Evolutionary conservation across 2,113 vertebrate genomes (phyloP).

Genomic region (Anolis sagrei): DNA sequence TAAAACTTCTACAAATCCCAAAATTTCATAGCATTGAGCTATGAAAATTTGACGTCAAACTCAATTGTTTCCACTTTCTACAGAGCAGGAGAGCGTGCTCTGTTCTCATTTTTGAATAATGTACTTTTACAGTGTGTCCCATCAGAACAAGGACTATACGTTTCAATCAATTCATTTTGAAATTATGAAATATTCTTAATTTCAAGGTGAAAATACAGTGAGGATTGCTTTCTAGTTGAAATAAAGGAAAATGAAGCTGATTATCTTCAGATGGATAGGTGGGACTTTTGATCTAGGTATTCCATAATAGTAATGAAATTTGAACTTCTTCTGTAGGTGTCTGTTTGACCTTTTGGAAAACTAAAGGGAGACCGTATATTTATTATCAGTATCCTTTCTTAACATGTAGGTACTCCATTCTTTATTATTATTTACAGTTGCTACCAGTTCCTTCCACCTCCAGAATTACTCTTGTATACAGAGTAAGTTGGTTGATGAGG

Average conservation of each 20-base stretch:
- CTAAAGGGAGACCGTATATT: neutral
- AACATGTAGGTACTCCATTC: neutral
- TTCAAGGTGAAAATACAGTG: neutral
- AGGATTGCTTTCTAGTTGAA: neutral
- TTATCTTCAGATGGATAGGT: neutral
- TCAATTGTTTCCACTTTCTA: too few relatives aligned
- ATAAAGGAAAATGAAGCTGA: neutral
- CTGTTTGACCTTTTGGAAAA: too few relatives aligned
- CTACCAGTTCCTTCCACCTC: too few relatives aligned
- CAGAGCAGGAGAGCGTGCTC: neutral
- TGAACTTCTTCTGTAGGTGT: neutral
- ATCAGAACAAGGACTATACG: neutral
- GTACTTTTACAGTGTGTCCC: neutral
- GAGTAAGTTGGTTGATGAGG: neutral
- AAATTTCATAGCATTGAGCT: too few relatives aligned
- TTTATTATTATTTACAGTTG: neutral
- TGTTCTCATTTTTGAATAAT: neutral
- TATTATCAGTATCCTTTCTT: neutral
- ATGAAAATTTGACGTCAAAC: too few relatives aligned
- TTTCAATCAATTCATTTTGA: neutral
- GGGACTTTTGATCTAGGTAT: neutral
- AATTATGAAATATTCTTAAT: neutral
- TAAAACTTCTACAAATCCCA: too few relatives aligned
- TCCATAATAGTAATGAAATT: neutral
- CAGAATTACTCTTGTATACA: neutral